Base-by-base conservation (phyloP, 2,888 invertebrate genomes). In the Hermaeophaga mercurialis region DNA sequence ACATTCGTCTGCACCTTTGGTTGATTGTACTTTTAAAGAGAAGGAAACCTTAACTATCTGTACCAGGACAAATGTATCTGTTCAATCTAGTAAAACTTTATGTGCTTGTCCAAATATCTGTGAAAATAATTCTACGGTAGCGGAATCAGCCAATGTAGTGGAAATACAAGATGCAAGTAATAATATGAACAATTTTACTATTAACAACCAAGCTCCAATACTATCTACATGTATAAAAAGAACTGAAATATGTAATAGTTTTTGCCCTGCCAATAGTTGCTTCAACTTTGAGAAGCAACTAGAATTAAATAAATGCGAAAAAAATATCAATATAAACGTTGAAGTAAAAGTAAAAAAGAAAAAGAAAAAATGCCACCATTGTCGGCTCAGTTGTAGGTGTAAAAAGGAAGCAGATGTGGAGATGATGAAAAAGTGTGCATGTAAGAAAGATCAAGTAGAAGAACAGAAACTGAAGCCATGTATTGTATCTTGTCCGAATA, bases 261-360 rank as follows among this genome's bases (percentile, higher is more conserved):
- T 43, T n/a, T 43, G 43, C 15, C 24, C 43, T 2, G 43, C 11
- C 26, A 11, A n/a, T 26, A 11, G 18, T 24, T 43, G 43, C 15
- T 43, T 43, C 9, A 43, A 43, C 15, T 43, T 24, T 14, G 43
- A 43, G 26, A 43, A 43, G 15, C 22, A 18, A 15, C 11, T 43
- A 8, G 43, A 43, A 2, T 24, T 43, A 26, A 26, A 22, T 15
- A 11, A 7, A 14, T 43, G 43, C 12, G 14, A 43, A 1, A 50
- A 50, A 24, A 50, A 52, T 26, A 26, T 52, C 1, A 52, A 44
- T 7, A 43, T 52, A 14, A 52, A 52, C 24, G 33, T 52, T n/a
- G 44, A 52, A 31, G 43, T 52, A 1, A 52, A 43, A 34, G 33
- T 52, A 1, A 52, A 41, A 26, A 50, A 34, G 39, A 49, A 49